phyloP scores from a whole-genome alignment of 2,888 invertebrate genomes.

The Antheraea yamamai region DNA sequence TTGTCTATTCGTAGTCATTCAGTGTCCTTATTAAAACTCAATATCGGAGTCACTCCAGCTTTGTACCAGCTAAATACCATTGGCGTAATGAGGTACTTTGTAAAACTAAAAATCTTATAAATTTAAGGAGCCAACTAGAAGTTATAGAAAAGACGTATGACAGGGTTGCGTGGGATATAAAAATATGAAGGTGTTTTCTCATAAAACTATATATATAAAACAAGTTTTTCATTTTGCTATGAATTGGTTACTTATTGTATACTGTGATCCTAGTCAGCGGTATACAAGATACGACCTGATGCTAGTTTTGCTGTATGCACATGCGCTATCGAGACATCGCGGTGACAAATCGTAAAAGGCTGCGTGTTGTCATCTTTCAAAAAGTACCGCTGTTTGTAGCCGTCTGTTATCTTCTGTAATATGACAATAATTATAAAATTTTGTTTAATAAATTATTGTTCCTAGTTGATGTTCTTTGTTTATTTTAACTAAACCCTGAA shows the following conservation, averaged over 20 bases:
- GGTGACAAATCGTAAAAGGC: conserved; percentile 64
- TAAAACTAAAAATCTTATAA: background rate
- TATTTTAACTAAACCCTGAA: background rate
- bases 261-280: conserved; percentile 35
- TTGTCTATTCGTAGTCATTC: too few relatives aligned
- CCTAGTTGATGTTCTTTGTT: background rate
- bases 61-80: too few relatives aligned
- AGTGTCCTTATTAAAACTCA: too few relatives aligned
- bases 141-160: background rate
- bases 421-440: conserved; percentile 1
- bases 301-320: conserved; percentile 44
- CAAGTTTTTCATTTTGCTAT: background rate
- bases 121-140: background rate
- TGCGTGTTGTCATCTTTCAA: conserved; percentile 32
- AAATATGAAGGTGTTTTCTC: background rate
- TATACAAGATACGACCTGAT: conserved; percentile 36
- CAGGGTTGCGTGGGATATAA: background rate
- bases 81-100: background rate
- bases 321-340: conserved; percentile 52
- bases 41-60: too few relatives aligned
- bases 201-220: background rate
- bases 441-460: background rate
- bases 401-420: background rate
- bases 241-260: conserved; percentile 25
- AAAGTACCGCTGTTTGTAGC: conserved; percentile 3